Evolutionary conservation across 2,797 vertebrate genomes (phyloP).

Genomic region (Tachyglossus aculeatus): DNA sequence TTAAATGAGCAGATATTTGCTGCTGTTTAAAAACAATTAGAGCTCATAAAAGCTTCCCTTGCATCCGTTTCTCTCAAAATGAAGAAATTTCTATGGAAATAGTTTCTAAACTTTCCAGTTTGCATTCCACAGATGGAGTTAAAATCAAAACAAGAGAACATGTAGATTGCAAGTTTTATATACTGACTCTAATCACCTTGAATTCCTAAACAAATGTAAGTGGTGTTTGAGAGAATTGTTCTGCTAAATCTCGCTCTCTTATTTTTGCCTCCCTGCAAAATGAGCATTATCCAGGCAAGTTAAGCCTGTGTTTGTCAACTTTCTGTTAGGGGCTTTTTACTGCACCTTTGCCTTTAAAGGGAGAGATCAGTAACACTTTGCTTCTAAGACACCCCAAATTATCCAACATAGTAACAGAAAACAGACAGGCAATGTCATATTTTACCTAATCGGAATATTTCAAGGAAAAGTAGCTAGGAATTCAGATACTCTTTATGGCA

Average conservation of each 20-base stretch:
- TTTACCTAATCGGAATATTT: constrained; percentile 41
- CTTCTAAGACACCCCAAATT: constrained; percentile 16
- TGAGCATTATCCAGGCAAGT: too few species aligned
- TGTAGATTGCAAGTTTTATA: too few species aligned
- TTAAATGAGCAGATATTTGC: too few species aligned
- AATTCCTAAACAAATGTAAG: constrained; percentile 35
- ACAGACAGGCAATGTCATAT: constrained; percentile 52
- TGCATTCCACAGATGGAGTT: too few species aligned
- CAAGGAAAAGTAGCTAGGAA: constrained; percentile 37
- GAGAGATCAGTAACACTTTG: constrained; percentile 32
- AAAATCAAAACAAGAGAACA: too few species aligned
- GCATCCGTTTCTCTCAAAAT: constrained; percentile 21
- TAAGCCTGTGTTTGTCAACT: too few species aligned
- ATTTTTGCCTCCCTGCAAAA: too few species aligned
- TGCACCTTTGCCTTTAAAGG: background rate
- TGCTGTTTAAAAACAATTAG: constrained; percentile 38
- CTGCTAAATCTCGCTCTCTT: constrained; percentile 2
- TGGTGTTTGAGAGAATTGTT: background rate
- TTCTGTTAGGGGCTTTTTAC: constrained; percentile 20
- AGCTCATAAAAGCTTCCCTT: constrained; percentile 33
- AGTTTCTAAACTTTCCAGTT: too few species aligned
- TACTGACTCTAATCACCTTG: constrained; percentile 1
- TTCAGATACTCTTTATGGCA: background rate
- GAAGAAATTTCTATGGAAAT: background rate
- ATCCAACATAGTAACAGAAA: constrained; percentile 41